Evolutionary conservation across 2,888 invertebrate species (phyloP), one percentile per base, ranked within the genome.

Genomic region (Laspeyria flexula): DNA sequence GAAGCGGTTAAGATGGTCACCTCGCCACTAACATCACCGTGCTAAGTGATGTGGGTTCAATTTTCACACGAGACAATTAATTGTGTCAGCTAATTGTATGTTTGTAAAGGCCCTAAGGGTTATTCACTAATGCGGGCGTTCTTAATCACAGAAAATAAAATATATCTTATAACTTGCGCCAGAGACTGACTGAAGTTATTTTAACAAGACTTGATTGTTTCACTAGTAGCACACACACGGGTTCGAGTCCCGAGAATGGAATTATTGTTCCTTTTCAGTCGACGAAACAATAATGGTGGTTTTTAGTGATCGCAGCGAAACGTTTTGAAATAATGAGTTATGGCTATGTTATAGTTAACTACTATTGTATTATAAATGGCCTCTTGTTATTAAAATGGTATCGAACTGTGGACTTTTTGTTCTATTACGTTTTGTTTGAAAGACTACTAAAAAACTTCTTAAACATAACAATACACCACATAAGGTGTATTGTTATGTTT

Each of bases 121-220:
- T n/a, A n/a, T n/a, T n/a, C n/a, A n/a, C n/a, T n/a, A n/a, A n/a
- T n/a, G n/a, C n/a, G n/a, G n/a, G n/a, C n/a, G n/a, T n/a, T n/a
- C n/a, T n/a, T n/a, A n/a, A n/a, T n/a, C n/a, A n/a, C n/a, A n/a
- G n/a, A n/a, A n/a, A n/a, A n/a, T n/a, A n/a, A n/a, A n/a, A n/a
- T 49, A 4, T 12, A 35, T 55, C 58, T 61, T 18, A 15, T 65
- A 42, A 56, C 65, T 79, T 78, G 37, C n/a, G 58, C 75, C 76
- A 48, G 41, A 15, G 49, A 23, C 40, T 44, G 59, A 42, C 48
- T 35, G 42, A 65, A 75, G 72, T 74, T 77, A 82, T 85, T 80
- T 85, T 80, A 86, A 88, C 83, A 84, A 77, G 61, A 72, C 77
- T 44, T 75, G 79, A 84, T 88, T 88, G 85, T 89, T 85, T 75